Evolutionary conservation across 2,888 invertebrate species (phyloP), one percentile per base, ranked within the genome.

Genomic region (Ophion slaviceki): DNA sequence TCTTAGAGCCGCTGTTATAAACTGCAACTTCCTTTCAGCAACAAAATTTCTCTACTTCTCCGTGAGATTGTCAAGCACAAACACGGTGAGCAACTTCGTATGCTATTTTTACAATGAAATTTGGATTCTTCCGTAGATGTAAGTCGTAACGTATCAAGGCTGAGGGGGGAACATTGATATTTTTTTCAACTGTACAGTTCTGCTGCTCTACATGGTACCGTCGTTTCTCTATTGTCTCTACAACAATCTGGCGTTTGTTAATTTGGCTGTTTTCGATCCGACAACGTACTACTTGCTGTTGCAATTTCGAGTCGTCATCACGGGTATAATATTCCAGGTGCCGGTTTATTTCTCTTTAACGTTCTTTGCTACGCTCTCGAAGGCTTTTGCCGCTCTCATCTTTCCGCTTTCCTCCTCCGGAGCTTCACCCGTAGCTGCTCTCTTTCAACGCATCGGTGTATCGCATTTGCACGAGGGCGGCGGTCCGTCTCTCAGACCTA

Each of bases 291-390:
- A 97, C 93, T 95, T 99, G 81, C 94, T 99, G 66, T 95, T 99
- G 8, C 99, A 99, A 93, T 96, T 99, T 89, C 95, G 99, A 90
- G 98, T 99, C 59, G 98, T 99, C 24, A 95, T 99, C 8, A 99
- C 99, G 6, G 99, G 98, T 57, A 94, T 99, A 79, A 95, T 99
- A 66, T 99, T 98, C 94, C 98, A 99, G 96, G 98, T 98, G 95
- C 93, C 90, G 87, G 5, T 14, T 66, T 53, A 11, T 47, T 32
- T 20, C 8, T 11, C 6, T n/a, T 10, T n/a, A 11, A 0, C 2
- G 11, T 57, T 3, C 14, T 17, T 57, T 53, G 40, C 40, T 40
- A 40, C 40, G 7, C 40, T 40, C 6, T 40, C 40, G 40, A 8
- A 40, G 8, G 8, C 40, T 40, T 40, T 40, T 40, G 40, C 40